Evolutionary conservation across 2,797 vertebrate genomes (phyloP).

Genomic region (Acrocephalus scirpaceus): DNA sequence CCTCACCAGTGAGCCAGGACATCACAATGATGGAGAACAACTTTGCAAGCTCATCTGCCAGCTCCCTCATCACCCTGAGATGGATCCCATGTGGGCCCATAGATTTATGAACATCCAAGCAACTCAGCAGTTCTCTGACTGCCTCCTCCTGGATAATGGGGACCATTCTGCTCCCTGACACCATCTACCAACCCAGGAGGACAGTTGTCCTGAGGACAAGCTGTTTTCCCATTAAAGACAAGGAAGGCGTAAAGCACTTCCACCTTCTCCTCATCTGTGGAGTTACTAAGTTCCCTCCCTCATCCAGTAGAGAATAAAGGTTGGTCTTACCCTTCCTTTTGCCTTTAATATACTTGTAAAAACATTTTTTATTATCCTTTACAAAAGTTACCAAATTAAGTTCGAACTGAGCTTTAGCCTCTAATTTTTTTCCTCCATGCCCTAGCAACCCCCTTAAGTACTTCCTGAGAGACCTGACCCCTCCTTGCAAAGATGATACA

Average conservation of each 20-base stretch:
- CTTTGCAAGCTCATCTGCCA: not conserved
- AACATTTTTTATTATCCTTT: not conserved
- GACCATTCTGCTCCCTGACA: too few relatives aligned
- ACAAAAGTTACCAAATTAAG: not conserved
- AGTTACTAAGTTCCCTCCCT: not conserved
- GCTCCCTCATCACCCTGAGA: too few relatives aligned
- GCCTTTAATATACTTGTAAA: not conserved
- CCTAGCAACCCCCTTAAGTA: not conserved
- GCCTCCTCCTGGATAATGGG: too few relatives aligned
- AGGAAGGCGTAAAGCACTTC: too few relatives aligned
- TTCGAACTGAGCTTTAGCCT: not conserved
- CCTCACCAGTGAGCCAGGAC: too few relatives aligned
- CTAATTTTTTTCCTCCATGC: not conserved
- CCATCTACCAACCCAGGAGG: too few relatives aligned
- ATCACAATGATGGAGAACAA: fast-evolving
- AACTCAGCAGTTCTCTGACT: too few relatives aligned
- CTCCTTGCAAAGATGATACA: not conserved
- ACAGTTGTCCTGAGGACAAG: too few relatives aligned
- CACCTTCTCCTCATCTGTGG: too few relatives aligned
- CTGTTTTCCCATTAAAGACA: too few relatives aligned
- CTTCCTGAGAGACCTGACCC: not conserved
- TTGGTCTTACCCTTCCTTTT: not conserved
- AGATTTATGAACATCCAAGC: too few relatives aligned
- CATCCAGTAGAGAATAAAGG: not conserved
- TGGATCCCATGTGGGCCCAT: too few relatives aligned